phyloP scores from a whole-genome alignment of 1,140 invertebrate genomes.

The Drosophila pruinosa region DNA sequence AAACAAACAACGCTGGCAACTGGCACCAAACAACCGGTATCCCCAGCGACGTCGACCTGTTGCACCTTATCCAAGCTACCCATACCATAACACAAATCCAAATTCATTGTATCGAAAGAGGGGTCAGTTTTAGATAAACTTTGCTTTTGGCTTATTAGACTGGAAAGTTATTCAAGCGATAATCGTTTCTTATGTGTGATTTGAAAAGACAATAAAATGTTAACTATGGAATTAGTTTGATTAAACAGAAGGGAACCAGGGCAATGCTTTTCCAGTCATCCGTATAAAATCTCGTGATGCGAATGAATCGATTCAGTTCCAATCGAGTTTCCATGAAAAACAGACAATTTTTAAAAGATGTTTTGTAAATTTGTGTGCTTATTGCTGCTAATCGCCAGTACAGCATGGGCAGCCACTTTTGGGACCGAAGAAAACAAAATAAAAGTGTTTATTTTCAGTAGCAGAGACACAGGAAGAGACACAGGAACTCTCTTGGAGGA shows the following conservation, averaged over 20 bases:
- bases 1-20: background rate
- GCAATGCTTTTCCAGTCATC: background rate
- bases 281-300: background rate
- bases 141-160: background rate
- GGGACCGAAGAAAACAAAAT: background rate
- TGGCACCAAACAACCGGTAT: background rate
- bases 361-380: background rate
- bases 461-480: too few species aligned
- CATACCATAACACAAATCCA: background rate
- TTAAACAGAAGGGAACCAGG: background rate
- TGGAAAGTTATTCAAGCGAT: constrained; percentile 8
- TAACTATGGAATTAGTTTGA: background rate
- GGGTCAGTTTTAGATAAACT: background rate
- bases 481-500: too few species aligned
- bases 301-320: background rate
- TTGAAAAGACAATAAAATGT: constrained; percentile 1
- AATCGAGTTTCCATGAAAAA: background rate
- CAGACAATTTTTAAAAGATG: background rate
- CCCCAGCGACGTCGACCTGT: background rate
- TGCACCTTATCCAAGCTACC: background rate
- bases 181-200: constrained; percentile 4
- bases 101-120: background rate
- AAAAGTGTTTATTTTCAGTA: too few species aligned
- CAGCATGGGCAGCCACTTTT: background rate
- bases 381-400: background rate